Conservation (phyloP, 2,113 vertebrate genomes). For the Psilopsiagon aurifrons region DNA sequence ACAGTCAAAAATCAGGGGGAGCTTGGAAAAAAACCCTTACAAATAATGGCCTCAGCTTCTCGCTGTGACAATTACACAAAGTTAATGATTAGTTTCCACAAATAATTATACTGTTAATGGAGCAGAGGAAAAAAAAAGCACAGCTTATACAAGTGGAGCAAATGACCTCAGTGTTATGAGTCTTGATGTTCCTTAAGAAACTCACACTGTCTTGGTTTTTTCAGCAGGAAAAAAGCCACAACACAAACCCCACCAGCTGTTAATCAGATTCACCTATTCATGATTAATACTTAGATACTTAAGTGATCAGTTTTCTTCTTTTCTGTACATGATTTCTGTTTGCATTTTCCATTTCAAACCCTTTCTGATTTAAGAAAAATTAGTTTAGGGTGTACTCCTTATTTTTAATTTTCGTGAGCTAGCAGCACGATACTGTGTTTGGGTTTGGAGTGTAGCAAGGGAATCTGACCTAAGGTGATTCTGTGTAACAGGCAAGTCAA, state of each 20-base stretch:
- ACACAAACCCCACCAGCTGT: not conserved
- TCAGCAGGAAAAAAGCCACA: accelerated
- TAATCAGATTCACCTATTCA: not conserved
- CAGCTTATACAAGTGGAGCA: conserved; percentile 19
- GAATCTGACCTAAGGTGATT: not conserved
- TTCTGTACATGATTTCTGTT: not conserved
- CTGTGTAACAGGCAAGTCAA: not conserved
- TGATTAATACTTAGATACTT: not conserved
- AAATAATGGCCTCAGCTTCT: conserved; percentile 20
- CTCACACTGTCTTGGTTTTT: accelerated
- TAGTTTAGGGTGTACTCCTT: not conserved
- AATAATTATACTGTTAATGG: conserved; percentile 69
- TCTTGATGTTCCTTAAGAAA: not conserved
- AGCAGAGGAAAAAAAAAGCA: not conserved
- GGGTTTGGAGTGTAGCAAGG: not conserved
- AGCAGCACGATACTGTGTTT: not conserved
- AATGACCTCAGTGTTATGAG: not conserved
- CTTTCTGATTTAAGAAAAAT: not conserved
- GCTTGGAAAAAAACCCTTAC: conserved; percentile 33
- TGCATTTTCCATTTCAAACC: not conserved
- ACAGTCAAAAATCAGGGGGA: conserved; percentile 59
- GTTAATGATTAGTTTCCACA: conserved; percentile 52
- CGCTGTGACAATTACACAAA: conserved; percentile 18
- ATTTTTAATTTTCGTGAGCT: not conserved
- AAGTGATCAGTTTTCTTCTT: not conserved